Evolutionary conservation across 2,797 vertebrate genomes (phyloP), one percentile per base, ranked within the genome.

Genomic region (Pangasius macronema): DNA sequence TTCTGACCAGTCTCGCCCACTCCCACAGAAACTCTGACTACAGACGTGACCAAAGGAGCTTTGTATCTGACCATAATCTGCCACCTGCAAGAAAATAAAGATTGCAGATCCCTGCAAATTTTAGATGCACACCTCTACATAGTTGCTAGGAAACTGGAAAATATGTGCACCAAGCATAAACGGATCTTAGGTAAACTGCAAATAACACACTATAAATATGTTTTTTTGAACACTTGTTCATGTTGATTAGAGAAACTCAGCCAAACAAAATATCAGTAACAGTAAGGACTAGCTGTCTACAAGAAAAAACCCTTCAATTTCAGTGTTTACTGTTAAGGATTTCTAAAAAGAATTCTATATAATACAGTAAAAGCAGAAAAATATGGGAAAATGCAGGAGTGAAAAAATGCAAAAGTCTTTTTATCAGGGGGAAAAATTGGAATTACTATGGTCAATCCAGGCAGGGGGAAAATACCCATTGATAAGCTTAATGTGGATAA

Each of bases 71-170:
- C 51, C 16, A 57, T 57, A 80, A 57, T 22, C 49, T 53, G n/a
- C 27, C 73, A 30, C 46, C n/a, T 77, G 49, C 7, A 77, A 33
- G 51, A n/a, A 79, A 55, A 36, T 22, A 79, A 20, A 57, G 18
- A 33, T 33, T 79, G 51, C 18, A 22, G 51, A 55, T 55, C 51
- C 76, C n/a, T 36, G 9, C 18, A 57, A 79, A 33, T 36, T 57
- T 24, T 77, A 49, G n/a, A 51, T 36, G 30, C 30, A 79, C 76
- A 57, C 51, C 76, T 51, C 24, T 79, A 36, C 51, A 79, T 33
- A 79, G 76, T 79, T 79, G 76, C 76, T 79, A 79, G 61, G 82
- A 51, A 68, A 68, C 61, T 61, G 61, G 59, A 42, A 42, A 63
- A 61, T 63, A n/a, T 86, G 53, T 76, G 5, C 73, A 0, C 4